phyloP scores from a whole-genome alignment of 2,113 vertebrate species.

The Collichthys lucidus region DNA sequence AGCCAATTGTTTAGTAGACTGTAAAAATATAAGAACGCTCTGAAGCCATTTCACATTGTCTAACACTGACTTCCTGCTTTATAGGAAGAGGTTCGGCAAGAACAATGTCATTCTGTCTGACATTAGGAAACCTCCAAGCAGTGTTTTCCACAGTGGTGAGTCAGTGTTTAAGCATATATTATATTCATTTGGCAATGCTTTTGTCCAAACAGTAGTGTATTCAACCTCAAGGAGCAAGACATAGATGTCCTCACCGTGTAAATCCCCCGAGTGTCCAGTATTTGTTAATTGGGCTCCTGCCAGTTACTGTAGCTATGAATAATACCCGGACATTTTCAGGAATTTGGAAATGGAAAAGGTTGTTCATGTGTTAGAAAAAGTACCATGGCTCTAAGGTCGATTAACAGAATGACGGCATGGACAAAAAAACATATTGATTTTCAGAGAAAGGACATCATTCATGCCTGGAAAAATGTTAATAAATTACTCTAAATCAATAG shows the following conservation, averaged over 20 bases:
- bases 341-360: slow-evolving; percentile 2
- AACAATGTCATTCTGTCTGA: slow-evolving; percentile 97
- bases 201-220: neutral
- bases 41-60: neutral
- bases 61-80: slow-evolving; percentile 25
- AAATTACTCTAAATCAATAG: neutral
- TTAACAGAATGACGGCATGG: neutral
- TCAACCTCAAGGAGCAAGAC: neutral
- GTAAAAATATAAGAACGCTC: neutral
- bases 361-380: slow-evolving; percentile 23
- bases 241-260: neutral
- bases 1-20: rapidly evolving
- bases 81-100: slow-evolving; percentile 93
- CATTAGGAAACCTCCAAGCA: slow-evolving; percentile 92
- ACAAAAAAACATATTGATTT: slow-evolving; percentile 22
- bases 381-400: neutral
- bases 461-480: neutral
- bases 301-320: neutral
- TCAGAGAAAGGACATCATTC: neutral
- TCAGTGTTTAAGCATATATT: slow-evolving; percentile 9
- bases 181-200: neutral
- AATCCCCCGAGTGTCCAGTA: neutral
- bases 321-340: neutral
- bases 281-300: neutral
- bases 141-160: slow-evolving; percentile 93